Conservation (phyloP, 2,113 vertebrate genomes). For the Megaleporinus macrocephalus region DNA sequence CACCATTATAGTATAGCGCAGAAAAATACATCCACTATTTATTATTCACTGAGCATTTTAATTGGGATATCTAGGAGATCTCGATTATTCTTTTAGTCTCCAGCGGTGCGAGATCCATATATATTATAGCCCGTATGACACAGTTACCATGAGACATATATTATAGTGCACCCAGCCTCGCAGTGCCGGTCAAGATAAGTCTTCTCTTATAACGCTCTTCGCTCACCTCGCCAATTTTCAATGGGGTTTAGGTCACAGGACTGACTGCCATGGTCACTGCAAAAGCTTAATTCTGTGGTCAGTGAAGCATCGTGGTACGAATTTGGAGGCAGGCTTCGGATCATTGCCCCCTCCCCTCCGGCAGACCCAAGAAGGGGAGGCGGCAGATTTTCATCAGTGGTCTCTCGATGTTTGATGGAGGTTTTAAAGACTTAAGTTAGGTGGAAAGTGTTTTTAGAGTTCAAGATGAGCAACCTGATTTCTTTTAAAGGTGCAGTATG, state of each 20-base stretch:
- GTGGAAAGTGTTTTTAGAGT: too few relatives aligned
- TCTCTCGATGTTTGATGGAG: neutral
- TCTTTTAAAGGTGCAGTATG: too few relatives aligned
- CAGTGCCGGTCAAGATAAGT: neutral
- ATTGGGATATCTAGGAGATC: conserved; percentile 17
- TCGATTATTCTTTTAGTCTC: neutral
- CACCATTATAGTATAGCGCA: conserved; percentile 18
- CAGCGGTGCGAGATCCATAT: neutral
- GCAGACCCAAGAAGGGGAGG: neutral
- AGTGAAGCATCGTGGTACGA: neutral
- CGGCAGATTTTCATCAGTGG: neutral
- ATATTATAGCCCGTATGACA: neutral
- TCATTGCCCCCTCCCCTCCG: neutral
- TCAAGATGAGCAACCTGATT: too few relatives aligned
- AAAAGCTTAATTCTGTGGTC: neutral
- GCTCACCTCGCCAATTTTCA: neutral
- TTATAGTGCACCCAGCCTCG: neutral
- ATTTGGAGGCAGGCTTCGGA: neutral
- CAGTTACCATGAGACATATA: neutral
- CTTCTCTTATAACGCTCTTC: neutral
- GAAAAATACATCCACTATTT: conserved; percentile 23
- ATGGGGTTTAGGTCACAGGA: neutral
- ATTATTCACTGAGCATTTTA: conserved; percentile 26
- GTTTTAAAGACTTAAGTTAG: neutral
- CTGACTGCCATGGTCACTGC: neutral